Evolutionary conservation across 2,113 vertebrate species (phyloP), one percentile per base, ranked within the genome.

Genomic region (Melanostigma gelatinosum): DNA sequence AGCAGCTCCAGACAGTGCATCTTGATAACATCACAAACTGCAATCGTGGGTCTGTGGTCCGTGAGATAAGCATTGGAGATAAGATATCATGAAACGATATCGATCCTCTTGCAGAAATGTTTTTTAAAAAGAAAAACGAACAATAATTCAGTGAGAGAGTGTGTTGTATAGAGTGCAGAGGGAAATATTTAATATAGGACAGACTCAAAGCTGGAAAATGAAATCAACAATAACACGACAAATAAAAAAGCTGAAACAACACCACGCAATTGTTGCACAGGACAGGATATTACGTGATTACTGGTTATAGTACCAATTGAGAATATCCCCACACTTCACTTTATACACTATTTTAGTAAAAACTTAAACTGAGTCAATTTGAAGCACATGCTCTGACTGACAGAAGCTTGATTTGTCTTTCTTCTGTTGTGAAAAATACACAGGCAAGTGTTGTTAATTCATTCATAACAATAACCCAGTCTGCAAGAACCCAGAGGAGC

Each of bases 11-110:
- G 75, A 88, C 66, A 62, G 77, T 60, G 75, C 77, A 34, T 82
- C 77, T 73, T 85, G 75, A 88, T 82, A 87, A 85, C 78, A 87
- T 78, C 74, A 16, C 13, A 70, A 34, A 64, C 79, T 57, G 55
- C 75, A 79, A 82, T 80, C 64, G 67, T 13, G 54, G 50, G 65
- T 72, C 52, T 80, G 40, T 76, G 80, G 67, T 67, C n/a, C 46
- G 65, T 58, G 61, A 75, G 76, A 85, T 85, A 58, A 44, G 67
- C 85, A 87, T 84, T 75, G n/a, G 65, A 81, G 81, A 36, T 77
- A 65, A 73, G 52, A 85, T 82, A 85, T 72, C 50, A 71, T 79
- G 27, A 62, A 57, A 72, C 64, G 61, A 44, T 76, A 78, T 77
- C 58, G 72, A 79, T 80, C 46, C 55, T 64, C 48, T 24, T 10